These are phyloP conservation scores for Acrocephalus scirpaceus DNA, from an alignment of 2,797 vertebrate species.

Conservation along the genomic window DNA sequence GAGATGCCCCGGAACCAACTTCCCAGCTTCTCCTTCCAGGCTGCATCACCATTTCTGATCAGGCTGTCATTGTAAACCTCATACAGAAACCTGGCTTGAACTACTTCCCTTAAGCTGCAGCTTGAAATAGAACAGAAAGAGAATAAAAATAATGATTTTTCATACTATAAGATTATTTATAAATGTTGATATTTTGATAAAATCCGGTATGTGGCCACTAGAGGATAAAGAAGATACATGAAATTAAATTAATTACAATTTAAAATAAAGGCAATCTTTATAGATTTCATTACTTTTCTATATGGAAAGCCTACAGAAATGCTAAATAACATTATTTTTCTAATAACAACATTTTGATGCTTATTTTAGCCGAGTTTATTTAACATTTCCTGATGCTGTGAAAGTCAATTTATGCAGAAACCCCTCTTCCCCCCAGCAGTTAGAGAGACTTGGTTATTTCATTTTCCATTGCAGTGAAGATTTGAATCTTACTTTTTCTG, in stretches of 20 bases:
- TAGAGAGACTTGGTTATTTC: conserved; percentile 43
- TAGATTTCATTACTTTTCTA: conserved; percentile 26
- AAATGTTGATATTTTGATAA: neutral
- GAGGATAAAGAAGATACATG: neutral
- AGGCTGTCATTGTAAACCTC: neutral
- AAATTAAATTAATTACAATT: conserved; percentile 32
- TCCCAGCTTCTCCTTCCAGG: neutral
- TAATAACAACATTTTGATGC: conserved; percentile 42
- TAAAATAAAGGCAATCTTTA: conserved; percentile 25
- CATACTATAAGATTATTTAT: neutral
- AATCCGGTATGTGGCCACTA: neutral
- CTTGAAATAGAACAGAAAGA: neutral
- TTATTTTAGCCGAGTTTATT: conserved; percentile 53
- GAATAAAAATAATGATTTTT: neutral
- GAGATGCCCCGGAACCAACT: neutral
- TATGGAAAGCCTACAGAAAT: conserved; percentile 10
- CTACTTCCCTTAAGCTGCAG: neutral
- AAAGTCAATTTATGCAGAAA: conserved; percentile 36
- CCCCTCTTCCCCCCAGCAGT: neutral
- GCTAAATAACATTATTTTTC: conserved; percentile 15
- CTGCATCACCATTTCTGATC: neutral
- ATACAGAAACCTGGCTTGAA: neutral
- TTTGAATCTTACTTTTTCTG: conserved; percentile 90
- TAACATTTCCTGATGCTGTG: conserved; percentile 51
- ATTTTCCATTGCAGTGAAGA: conserved; percentile 44